Percentiles rank a stretch among this genome's conserved stretches.
Evolutionary conservation across 2,113 vertebrate genomes (phyloP).

Genomic region (Verasper variegatus): DNA sequence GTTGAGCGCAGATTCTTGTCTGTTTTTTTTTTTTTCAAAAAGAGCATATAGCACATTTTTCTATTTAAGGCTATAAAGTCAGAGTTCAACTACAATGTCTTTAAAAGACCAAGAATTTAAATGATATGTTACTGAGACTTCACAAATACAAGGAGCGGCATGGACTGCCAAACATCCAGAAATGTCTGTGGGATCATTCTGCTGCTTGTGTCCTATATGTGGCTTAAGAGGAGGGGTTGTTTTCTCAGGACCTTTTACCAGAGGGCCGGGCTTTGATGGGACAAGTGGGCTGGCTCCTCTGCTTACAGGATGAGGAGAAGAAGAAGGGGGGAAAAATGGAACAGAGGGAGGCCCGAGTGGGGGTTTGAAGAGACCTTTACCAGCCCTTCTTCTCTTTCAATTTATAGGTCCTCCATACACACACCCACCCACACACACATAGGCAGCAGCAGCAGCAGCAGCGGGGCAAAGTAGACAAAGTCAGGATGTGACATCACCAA

Average conservation of each 20-base stretch:
- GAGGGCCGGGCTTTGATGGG: conserved; percentile 56
- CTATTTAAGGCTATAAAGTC: conserved; percentile 16
- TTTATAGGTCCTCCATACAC: conserved; percentile 69
- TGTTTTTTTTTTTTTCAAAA: background rate
- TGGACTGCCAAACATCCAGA: conserved; percentile 61
- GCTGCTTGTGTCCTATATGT: conserved; percentile 56
- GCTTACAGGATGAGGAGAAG: conserved; percentile 49
- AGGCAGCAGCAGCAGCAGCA: conserved; percentile 64
- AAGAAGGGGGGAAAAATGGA: conserved; percentile 14
- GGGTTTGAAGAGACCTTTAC: conserved; percentile 51
- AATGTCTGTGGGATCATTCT: conserved; percentile 66
- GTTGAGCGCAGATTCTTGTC: background rate
- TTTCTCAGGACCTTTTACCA: conserved; percentile 70
- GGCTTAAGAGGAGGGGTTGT: conserved; percentile 58
- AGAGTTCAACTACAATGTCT: conserved; percentile 45
- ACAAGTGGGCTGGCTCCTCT: conserved; percentile 52
- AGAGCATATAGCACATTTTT: conserved; percentile 18
- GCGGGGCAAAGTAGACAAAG: conserved; percentile 77
- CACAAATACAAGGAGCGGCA: conserved; percentile 18
- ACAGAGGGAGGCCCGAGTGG: conserved; percentile 38
- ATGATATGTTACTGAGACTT: conserved; percentile 65
- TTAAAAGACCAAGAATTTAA: conserved; percentile 72
- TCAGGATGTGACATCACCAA: conserved; percentile 94
- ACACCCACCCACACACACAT: conserved; percentile 54
- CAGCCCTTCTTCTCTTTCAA: conserved; percentile 63